phyloP scores from a whole-genome alignment of 2,797 vertebrate genomes.

The Coregonus ussuriensis region DNA sequence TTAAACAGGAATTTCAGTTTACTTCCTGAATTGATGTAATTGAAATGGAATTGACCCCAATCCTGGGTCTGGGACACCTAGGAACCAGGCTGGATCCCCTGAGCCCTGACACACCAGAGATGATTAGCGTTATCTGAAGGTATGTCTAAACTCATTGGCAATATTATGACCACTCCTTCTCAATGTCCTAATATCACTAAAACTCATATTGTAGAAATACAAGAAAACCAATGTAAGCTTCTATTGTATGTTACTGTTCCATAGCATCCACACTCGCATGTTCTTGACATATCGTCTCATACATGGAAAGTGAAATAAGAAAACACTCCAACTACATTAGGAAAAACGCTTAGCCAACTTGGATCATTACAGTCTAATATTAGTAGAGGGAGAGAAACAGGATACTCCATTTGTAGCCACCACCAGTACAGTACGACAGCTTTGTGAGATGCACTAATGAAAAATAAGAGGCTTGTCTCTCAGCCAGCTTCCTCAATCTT shows the following conservation, averaged over 20 bases:
- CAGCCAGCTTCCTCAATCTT: constrained; percentile 57
- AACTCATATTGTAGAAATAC: not conserved
- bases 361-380: constrained; percentile 38
- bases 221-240: not conserved
- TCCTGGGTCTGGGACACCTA: not conserved
- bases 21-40: too few species aligned
- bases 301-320: constrained; percentile 21
- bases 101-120: not conserved
- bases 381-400: constrained; percentile 31
- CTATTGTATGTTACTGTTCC: constrained; percentile 16
- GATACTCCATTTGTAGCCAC: constrained; percentile 34
- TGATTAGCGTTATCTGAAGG: too few species aligned
- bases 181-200: too few species aligned
- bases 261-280: constrained; percentile 34
- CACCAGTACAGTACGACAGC: constrained; percentile 46
- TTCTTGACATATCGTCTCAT: constrained; percentile 21
- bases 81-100: not conserved
- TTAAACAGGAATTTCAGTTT: too few species aligned
- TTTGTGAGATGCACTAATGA: constrained; percentile 51
- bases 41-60: too few species aligned
- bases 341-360: constrained; percentile 14
- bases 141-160: too few species aligned
- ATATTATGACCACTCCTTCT: too few species aligned
- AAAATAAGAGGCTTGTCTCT: constrained; percentile 56
- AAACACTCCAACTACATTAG: constrained; percentile 20